Conservation (phyloP, 2,797 vertebrate genomes). For the Ataeniobius toweri region DNA sequence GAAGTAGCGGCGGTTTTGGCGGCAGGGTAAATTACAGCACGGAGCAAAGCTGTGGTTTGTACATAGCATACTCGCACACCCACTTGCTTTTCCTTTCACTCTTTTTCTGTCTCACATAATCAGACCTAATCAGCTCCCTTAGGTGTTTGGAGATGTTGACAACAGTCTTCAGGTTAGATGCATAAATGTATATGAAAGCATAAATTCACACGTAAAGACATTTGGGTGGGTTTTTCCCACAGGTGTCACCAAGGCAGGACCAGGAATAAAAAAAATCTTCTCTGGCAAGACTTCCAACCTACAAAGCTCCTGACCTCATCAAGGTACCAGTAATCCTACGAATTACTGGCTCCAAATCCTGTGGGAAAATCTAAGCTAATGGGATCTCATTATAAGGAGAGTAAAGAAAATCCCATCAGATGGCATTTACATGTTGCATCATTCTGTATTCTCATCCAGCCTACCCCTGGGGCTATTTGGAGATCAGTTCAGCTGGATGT, state of each 20-base stretch:
- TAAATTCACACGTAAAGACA: constrained; percentile 13
- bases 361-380: constrained; percentile 64
- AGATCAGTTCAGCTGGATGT: constrained; percentile 48
- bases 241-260: constrained; percentile 57
- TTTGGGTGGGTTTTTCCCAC: constrained; percentile 65
- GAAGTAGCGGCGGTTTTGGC: constrained; percentile 80
- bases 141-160: constrained; percentile 24
- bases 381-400: constrained; percentile 73
- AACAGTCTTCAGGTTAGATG: constrained; percentile 27
- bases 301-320: constrained; percentile 66
- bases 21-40: constrained; percentile 83
- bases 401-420: constrained; percentile 64
- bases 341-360: constrained; percentile 59
- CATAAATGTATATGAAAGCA: constrained; percentile 2
- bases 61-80: constrained; percentile 69
- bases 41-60: constrained; percentile 83
- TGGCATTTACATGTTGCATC: constrained; percentile 72
- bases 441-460: constrained; percentile 51
- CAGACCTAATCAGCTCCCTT: constrained; percentile 18
- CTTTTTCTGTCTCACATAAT: constrained; percentile 44
- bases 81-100: constrained; percentile 65
- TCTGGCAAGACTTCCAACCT: constrained; percentile 49
- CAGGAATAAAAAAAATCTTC: constrained; percentile 45
- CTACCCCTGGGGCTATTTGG: constrained; percentile 63
- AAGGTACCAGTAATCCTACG: constrained; percentile 55